phyloP scores from a whole-genome alignment of 92 coral and sea anemone genomes.

The Diadumene lineata region DNA sequence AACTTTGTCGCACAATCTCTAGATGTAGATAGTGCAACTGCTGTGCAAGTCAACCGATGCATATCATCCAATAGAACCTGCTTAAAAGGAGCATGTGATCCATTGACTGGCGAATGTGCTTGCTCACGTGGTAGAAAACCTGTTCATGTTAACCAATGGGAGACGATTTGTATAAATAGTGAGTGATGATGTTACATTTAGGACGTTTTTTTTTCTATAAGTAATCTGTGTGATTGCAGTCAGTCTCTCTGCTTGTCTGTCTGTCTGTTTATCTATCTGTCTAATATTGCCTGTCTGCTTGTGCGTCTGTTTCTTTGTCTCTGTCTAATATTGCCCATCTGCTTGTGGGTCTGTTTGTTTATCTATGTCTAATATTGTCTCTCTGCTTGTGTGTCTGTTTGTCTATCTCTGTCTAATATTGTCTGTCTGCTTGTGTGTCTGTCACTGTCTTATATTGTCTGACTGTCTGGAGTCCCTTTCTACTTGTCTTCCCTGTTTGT shows the following conservation, averaged over 20 bases:
- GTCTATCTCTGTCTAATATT: neutral
- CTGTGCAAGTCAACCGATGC: conserved; percentile 38
- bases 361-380: neutral
- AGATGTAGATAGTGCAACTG: conserved; percentile 66
- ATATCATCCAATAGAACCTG: conserved; percentile 44
- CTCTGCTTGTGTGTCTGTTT: neutral
- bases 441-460: neutral
- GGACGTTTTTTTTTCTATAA: too few species aligned
- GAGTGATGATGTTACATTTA: neutral
- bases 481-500: neutral
- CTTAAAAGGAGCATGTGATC: conserved; percentile 61
- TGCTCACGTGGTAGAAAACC: conserved; percentile 60
- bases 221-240: neutral
- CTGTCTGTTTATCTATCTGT: neutral
- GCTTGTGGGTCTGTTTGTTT: too few species aligned
- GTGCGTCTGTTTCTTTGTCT: neutral
- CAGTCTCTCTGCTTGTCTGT: neutral
- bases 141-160: neutral
- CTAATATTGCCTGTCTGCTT: too few species aligned
- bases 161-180: conserved; percentile 14
- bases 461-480: neutral
- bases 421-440: neutral
- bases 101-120: conserved; percentile 59
- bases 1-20: too few species aligned
- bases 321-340: neutral